Evolutionary conservation across 2,113 vertebrate genomes (phyloP), one percentile per base, ranked within the genome.

Genomic region (Budorcas taxicolor): DNA sequence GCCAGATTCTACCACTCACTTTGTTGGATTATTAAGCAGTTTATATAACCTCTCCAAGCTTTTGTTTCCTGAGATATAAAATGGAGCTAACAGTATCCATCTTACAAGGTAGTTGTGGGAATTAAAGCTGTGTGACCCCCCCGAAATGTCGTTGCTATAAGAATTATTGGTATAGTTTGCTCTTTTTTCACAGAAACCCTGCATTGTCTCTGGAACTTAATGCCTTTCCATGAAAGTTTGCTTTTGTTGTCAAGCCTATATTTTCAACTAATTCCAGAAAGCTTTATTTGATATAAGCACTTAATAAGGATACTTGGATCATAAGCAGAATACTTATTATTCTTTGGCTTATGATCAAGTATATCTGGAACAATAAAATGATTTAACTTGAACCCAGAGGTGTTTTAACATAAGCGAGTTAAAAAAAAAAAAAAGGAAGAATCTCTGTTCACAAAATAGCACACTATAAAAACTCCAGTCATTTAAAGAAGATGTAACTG

Each of bases 401-500:
- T 91, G 23, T 19, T 67, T 97, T 95, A 95, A 80, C 90, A 81
- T 91, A 93, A 95, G 19, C 29, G 10, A 93, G 17, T 87, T 55
- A 5, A 86, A 25, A 52, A 9, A 21, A 58, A 67, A 36, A 78
- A 78, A 53, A 71, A 71, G 27, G 14, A 58, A 82, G 82, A 97
- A 57, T 78, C 14, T 92, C 83, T 55, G 45, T 86, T 95, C 83
- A 95, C 81, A 74, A 97, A 96, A 87, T 64, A 96, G n/a, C 78
- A 87, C 83, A 97, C 93, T 96, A 52, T 93, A 89, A 97, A 94
- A 95, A 33, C 29, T 76, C 25, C 11, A 96, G 57, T 40, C 94
- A 96, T 92, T 97, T 93, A 94, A 97, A 91, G 80, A 97, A 96
- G 57, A 81, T n/a, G 15, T 97, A 94, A 95, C 92, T 95, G 80